phyloP scores from a whole-genome alignment of 2,113 vertebrate species.

The Rhinolophus ferrumequinum region DNA sequence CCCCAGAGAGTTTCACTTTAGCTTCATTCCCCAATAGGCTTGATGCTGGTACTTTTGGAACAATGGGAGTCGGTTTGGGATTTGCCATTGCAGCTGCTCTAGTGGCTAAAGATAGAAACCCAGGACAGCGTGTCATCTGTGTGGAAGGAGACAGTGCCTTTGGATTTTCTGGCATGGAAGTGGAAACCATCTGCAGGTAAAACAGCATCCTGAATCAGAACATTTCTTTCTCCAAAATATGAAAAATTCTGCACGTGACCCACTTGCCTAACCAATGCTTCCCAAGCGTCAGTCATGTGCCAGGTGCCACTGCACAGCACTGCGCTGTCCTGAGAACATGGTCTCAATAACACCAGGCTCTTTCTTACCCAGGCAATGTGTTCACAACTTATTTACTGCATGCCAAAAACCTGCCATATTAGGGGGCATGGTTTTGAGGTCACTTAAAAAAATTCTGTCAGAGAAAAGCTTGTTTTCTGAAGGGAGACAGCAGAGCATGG shows the following conservation, averaged over 20 bases:
- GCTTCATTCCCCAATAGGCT: constrained; percentile 85
- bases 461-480: constrained; percentile 29
- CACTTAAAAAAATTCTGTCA: not conserved
- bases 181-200: constrained; percentile 98
- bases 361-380: not conserved
- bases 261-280: not conserved
- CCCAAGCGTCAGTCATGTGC: not conserved
- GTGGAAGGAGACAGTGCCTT: constrained; percentile 98
- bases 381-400: not conserved
- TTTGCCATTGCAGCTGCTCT: constrained; percentile 96
- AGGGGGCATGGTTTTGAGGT: not conserved
- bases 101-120: constrained; percentile 85
- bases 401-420: not conserved
- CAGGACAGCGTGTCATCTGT: constrained; percentile 89
- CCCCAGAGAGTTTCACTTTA: constrained; percentile 20
- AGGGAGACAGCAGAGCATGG: not conserved
- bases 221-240: not conserved
- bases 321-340: not conserved
- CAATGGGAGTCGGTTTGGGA: constrained; percentile 97
- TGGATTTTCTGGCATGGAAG: constrained; percentile 98
- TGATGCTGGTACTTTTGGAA: constrained; percentile 98
- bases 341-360: not conserved
- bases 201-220: not conserved
- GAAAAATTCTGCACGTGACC: not conserved
- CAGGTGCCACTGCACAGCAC: too few species aligned